phyloP scores from a whole-genome alignment of 1,140 invertebrate genomes.

The Drosophila grimshawi region DNA sequence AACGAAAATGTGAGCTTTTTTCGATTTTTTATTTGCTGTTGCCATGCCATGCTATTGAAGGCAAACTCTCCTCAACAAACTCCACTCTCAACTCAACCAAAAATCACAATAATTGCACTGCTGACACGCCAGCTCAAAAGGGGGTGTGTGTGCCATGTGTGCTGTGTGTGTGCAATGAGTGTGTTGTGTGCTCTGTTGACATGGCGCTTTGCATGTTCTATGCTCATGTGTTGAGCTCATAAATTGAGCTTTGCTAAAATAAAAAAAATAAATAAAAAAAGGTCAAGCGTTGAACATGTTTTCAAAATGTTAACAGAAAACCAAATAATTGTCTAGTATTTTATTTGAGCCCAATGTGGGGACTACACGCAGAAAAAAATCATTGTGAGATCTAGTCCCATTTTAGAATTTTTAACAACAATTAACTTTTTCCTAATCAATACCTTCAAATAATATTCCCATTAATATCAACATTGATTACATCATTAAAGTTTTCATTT shows the following conservation, averaged over 20 bases:
- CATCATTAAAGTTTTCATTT: too few species aligned
- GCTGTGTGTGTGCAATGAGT: background rate
- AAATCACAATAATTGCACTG: slow-evolving; percentile 79
- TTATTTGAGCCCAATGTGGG: slow-evolving; percentile 8
- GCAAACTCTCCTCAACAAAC: slow-evolving; percentile 5
- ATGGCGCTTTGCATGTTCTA: slow-evolving; percentile 60
- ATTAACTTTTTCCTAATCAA: too few species aligned
- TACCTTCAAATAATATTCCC: too few species aligned
- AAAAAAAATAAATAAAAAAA: slow-evolving; percentile 26
- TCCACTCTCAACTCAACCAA: slow-evolving; percentile 9
- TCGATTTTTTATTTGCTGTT: slow-evolving; percentile 72
- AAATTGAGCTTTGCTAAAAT: slow-evolving; percentile 52
- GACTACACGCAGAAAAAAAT: slow-evolving; percentile 11
- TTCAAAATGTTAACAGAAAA: slow-evolving; percentile 48
- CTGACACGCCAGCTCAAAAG: slow-evolving; percentile 63
- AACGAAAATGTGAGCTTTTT: slow-evolving; percentile 73
- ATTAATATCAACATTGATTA: too few species aligned
- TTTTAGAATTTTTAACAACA: too few species aligned
- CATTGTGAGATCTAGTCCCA: too few species aligned
- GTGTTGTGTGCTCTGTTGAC: slow-evolving; percentile 33
- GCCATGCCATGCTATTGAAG: slow-evolving; percentile 51
- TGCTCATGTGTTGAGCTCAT: slow-evolving; percentile 60
- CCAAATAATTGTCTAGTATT: slow-evolving; percentile 40
- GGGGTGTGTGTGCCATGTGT: background rate
- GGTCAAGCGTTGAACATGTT: slow-evolving; percentile 71